Evolutionary conservation across 2,888 invertebrate genomes (phyloP).

Genomic region (Mesoligia furuncula): DNA sequence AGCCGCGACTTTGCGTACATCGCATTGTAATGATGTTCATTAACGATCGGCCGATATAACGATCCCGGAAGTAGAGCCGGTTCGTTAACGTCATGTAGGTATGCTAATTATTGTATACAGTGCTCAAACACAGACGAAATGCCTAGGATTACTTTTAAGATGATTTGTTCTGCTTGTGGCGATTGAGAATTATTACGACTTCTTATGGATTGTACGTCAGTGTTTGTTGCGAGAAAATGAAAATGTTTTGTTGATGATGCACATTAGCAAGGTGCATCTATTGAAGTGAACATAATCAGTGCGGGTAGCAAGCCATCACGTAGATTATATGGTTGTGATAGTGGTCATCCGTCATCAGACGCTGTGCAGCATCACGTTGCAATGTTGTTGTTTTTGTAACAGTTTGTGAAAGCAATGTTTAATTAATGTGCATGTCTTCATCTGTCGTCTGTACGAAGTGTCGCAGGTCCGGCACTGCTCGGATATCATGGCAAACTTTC

Average conservation of each 20-base stretch:
- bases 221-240: conserved; percentile 51
- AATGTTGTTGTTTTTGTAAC: conserved; percentile 69
- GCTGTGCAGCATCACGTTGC: conserved; percentile 47
- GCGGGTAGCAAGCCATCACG: conserved; percentile 59
- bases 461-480: conserved; percentile 77
- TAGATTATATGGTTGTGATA: conserved; percentile 62
- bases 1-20: conserved; percentile 73
- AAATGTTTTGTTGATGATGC: conserved; percentile 48
- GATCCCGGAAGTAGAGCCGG: conserved; percentile 89
- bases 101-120: conserved; percentile 86
- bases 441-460: conserved; percentile 74
- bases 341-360: conserved; percentile 59
- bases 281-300: conserved; percentile 54
- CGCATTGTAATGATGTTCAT: conserved; percentile 85
- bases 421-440: conserved; percentile 79
- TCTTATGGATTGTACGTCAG: conserved; percentile 47
- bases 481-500: conserved; percentile 83
- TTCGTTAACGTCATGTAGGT: conserved; percentile 87
- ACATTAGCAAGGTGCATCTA: conserved; percentile 44
- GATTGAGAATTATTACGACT: conserved; percentile 60
- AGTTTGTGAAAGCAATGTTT: conserved; percentile 80
- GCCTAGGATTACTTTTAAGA: conserved; percentile 62
- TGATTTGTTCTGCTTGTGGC: conserved; percentile 56
- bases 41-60: conserved; percentile 84
- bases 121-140: conserved; percentile 78